Percentiles rank a stretch among this genome's conserved stretches.
phyloP scores from a whole-genome alignment of 2,113 vertebrate genomes.

The Ceyx cyanopectus region DNA sequence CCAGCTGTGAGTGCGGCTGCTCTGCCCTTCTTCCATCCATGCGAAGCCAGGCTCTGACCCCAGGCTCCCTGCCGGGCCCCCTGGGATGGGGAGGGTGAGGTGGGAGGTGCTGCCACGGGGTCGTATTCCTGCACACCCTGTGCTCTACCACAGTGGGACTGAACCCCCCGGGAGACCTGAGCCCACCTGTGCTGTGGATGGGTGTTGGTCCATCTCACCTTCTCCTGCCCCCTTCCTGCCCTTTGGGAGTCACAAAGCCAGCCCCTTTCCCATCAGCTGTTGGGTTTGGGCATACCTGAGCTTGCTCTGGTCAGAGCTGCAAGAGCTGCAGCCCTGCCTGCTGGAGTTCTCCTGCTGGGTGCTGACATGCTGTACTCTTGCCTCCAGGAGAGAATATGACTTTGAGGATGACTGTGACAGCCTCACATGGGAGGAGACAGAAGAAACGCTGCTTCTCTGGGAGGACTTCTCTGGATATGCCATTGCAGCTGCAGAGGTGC shows the following conservation, averaged over 20 bases:
- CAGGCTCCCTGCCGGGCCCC: neutral
- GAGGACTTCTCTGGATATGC: slow-evolving; percentile 96
- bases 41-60: neutral
- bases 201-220: neutral
- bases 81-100: neutral
- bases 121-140: neutral
- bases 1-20: slow-evolving; percentile 88
- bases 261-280: neutral
- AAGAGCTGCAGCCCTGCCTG: neutral
- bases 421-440: slow-evolving; percentile 97
- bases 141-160: neutral
- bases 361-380: slow-evolving; percentile 16
- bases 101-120: neutral
- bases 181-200: rapidly evolving
- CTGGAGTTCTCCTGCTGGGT: neutral
- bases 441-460: slow-evolving; percentile 95
- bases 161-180: neutral
- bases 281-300: neutral
- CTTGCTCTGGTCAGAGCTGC: neutral
- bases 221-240: rapidly evolving
- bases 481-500: slow-evolving; percentile 86
- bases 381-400: slow-evolving; percentile 90
- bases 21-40: neutral
- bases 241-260: neutral
- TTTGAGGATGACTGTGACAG: slow-evolving; percentile 98